Percentiles rank a stretch among this genome's conserved stretches.
Conservation (phyloP, 2,888 invertebrate genomes). For the Diploptera punctata region DNA sequence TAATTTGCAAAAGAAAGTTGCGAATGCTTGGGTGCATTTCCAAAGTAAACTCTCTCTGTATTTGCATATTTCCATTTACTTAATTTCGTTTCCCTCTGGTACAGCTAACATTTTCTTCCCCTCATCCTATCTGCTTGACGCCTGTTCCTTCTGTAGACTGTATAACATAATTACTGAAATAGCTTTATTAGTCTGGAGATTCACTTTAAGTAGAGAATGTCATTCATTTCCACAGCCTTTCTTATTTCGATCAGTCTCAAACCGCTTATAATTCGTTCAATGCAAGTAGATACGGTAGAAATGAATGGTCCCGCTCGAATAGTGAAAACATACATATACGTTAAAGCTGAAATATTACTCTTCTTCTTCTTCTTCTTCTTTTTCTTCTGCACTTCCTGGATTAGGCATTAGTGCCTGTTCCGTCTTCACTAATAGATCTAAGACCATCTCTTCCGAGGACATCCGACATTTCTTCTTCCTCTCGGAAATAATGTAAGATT, state of each 20-base stretch:
- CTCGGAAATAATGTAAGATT: no score
- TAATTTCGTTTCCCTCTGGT: background rate
- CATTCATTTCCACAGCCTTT: constrained; percentile 7
- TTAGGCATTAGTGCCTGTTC: no score
- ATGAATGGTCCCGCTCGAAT: no score
- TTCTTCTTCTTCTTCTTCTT: no score
- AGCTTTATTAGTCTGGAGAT: constrained; percentile 15
- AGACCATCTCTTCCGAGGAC: no score
- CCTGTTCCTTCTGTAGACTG: background rate
- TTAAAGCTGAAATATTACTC: no score
- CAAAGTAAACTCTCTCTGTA: background rate
- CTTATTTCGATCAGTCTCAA: background rate
- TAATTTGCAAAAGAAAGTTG: background rate
- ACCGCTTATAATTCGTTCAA: no score
- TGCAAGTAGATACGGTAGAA: no score
- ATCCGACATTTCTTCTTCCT: no score
- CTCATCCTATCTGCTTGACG: background rate
- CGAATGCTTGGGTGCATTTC: background rate
- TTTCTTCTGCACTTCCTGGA: no score
- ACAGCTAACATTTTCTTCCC: background rate
- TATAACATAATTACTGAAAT: constrained; percentile 24
- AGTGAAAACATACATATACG: no score
- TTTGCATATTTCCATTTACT: constrained; percentile 2
- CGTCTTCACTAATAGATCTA: no score
- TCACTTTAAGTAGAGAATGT: background rate